Evolutionary conservation across 2,797 vertebrate genomes (phyloP), one percentile per base, ranked within the genome.

Genomic region (Bradypodion ventrale): DNA sequence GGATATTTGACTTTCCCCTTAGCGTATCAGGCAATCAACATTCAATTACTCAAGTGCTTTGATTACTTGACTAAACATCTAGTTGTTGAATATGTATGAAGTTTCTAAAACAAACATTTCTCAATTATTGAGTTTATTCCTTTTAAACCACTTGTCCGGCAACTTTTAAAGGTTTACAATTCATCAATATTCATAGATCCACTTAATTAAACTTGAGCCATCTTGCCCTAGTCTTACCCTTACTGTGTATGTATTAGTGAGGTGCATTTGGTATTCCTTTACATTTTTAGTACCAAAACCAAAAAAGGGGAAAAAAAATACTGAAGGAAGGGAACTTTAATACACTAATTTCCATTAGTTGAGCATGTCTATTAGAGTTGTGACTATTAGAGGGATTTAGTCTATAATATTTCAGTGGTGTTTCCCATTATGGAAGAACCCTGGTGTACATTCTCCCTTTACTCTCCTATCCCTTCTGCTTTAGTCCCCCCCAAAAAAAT

Each of bases 51-150:
- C 0, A 79, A 85, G 84, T 80, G 66, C 87, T 94, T 92, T 93
- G 93, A 93, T 94, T 93, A 93, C 93, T 78, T 95, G 94, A 95
- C 94, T 94, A 91, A 87, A 62, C 87, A 92, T 83, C 79, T 78
- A 81, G 72, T 37, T 87, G 3, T 56, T 95, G 91, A 93, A 94
- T 96, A 95, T 94, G 91, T 85, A 95, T 94, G 90, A 87, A 44
- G 2, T 66, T 87, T 12, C 87, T 83, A 89, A 91, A 93, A 89
- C 86, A 85, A 85, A 3, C 72, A 52, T 81, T 37, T 27, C 90
- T 86, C 82, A 87, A 87, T 88, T 89, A 85, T 80, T 19, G 19
- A 1, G 6, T 69, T 40, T 80, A 2, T 78, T 84, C 78, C 37
- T 93, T 90, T 89, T 44, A 87, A 91, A 69, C 85, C 75, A 56